Base-by-base conservation (phyloP, 1,140 invertebrate genomes). In the Drosophila melanica region DNA sequence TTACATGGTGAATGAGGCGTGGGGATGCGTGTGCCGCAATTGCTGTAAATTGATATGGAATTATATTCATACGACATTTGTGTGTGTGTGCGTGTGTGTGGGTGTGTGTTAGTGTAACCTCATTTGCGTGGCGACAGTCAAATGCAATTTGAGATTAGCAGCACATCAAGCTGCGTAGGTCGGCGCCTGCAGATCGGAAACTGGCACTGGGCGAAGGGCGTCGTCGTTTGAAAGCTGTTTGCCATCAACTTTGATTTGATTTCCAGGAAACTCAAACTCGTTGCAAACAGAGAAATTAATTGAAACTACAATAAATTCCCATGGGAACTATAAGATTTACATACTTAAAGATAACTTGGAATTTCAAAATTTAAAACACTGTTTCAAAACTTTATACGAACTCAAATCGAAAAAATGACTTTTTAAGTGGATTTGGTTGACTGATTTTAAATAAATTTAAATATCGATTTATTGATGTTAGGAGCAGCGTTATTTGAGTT, bases 71-170 rank as follows among this genome's bases (percentile, higher is more conserved):
- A 54, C 14, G 9, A 14, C 3, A 12, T 41, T 5, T n/a, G 10
- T 42, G 20, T 51, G 35, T 47, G 10, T 55, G 45, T 44, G 47
- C 14, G 16, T 8, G 9, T 23, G 37, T 39, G 8, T 67, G 33
- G 48, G 30, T 54, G 39, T 53, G 48, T 53, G 41, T 44, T 39
- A 30, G 59, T 64, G 14, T 68, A 68, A 67, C 70, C 54, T 73
- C 70, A 73, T 73, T 67, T 60, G 70, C 48, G 57, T 67, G 55
- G 50, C 70, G 64, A 54, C 70, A 68, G 55, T 68, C 70, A 68
- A 73, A 69, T 81, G 79, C 79, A 77, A 81, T 77, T 81, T 54
- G 74, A 81, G 79, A 81, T 81, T 72, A 81, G 68, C 68, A 11
- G 63, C 67, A 48, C 63, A 66, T 50, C 47, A 39, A 48, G 55